Percentiles rank a stretch among this genome's conserved stretches.
These are phyloP conservation scores for Haemorhous mexicanus DNA, from an alignment of 2,113 vertebrate genomes.

Conservation along the genomic window DNA sequence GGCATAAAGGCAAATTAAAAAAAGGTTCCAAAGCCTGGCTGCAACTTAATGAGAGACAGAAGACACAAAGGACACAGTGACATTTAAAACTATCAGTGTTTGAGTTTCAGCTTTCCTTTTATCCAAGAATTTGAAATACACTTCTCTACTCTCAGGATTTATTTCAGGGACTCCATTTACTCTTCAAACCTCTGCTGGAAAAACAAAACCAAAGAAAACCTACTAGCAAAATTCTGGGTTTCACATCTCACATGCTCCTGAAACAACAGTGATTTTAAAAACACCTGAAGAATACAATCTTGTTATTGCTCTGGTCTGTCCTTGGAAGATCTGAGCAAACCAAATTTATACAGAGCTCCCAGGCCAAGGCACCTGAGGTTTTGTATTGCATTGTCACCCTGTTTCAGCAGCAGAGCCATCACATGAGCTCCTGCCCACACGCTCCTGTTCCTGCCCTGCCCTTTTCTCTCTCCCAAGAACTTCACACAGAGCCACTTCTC, in stretches of 20 bases:
- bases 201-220: neutral
- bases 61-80: neutral
- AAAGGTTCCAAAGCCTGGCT: neutral
- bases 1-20: neutral
- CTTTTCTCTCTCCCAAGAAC: neutral
- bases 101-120: neutral
- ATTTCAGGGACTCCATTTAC: neutral
- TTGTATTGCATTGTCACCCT: rapidly evolving
- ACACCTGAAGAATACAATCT: neutral
- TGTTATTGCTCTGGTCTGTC: rapidly evolving
- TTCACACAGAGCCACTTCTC: neutral
- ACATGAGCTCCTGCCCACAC: rapidly evolving
- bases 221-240: neutral
- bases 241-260: neutral
- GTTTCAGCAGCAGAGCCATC: neutral
- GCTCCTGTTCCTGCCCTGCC: rapidly evolving
- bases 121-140: neutral
- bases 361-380: neutral
- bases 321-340: neutral
- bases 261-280: neutral
- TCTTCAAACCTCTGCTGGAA: neutral
- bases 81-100: neutral
- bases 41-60: neutral
- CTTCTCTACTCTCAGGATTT: neutral
- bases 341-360: neutral